Base-by-base conservation (phyloP, 1,140 invertebrate genomes). In the Drosophila ficusphila region DNA sequence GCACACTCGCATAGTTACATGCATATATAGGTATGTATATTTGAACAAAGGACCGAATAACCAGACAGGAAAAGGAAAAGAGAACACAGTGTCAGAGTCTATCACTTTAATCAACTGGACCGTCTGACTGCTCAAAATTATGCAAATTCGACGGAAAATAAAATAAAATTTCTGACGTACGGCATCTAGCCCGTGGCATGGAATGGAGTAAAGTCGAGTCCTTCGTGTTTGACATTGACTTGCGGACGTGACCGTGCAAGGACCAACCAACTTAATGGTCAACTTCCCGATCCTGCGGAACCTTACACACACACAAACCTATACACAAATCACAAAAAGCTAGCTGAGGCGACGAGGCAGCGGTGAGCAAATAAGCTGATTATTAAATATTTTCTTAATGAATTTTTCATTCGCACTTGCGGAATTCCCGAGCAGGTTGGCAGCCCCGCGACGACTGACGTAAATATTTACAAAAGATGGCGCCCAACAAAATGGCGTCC, bases 31-130 rank as follows among this genome's bases (percentile, higher is more conserved):
- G 34, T 39, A 39, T 14, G n/a, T 12, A 19, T 39, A 72, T 64
- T 62, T 65, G 76, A 52, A 88, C 82, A 86, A 88, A 79, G 77
- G 69, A 56, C 76, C 62, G 58, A n/a, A n/a, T n/a, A n/a, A 62
- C 73, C 76, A 76, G 81, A 81, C 81, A 58, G 72, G 25, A 34
- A 65, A 38, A 18, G 64, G 49, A 53, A 53, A 33, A 70, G 9
- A 25, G 36, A 54, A 39, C 31, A 33, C 31, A 29, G 53, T 25
- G 48, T 27, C 62, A 41, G 62, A 67, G 76, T 83, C 81, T 79
- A 86, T 88, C 81, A 81, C 81, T 86, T 86, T 86, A 88, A 86
- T 86, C 81, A 86, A 86, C 81, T 85, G 79, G 58, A 58, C 60
- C 44, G 53, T 39, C 70, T 71, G 72, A 65, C 72, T 48, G 46